phyloP scores from a whole-genome alignment of 2,888 invertebrate genomes.

The Pachycephus smyrnensis region DNA sequence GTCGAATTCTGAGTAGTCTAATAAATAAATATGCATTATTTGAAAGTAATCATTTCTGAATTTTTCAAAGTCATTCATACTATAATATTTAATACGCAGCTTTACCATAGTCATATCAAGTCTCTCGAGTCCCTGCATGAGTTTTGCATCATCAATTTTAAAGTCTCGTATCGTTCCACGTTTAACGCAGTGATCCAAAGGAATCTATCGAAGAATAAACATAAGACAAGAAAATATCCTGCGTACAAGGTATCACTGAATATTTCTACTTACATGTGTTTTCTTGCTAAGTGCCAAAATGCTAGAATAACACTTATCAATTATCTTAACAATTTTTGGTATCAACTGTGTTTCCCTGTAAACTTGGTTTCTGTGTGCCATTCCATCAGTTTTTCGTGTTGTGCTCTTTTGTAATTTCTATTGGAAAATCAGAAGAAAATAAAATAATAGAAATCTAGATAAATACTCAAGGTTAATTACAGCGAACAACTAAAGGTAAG shows the following conservation, averaged over 20 bases:
- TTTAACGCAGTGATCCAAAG: constrained; percentile 70
- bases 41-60: background rate
- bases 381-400: constrained; percentile 62
- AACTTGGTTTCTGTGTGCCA: constrained; percentile 69
- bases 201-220: constrained; percentile 42
- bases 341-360: constrained; percentile 74
- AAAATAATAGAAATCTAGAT: background rate
- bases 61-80: background rate
- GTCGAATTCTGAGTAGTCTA: background rate
- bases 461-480: background rate
- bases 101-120: constrained; percentile 56
- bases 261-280: constrained; percentile 68
- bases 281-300: constrained; percentile 73
- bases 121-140: constrained; percentile 70
- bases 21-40: background rate
- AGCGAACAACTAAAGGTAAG: background rate
- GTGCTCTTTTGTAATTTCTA: constrained; percentile 48
- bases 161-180: constrained; percentile 76
- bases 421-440: background rate
- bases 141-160: constrained; percentile 70
- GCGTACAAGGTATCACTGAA: background rate
- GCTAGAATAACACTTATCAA: constrained; percentile 74
- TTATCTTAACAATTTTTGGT: constrained; percentile 75
- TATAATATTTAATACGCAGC: background rate
- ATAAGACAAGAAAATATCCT: background rate